These are phyloP conservation scores for Amblyjoppa proteus DNA, from an alignment of 2,888 invertebrate species.

Conservation along the genomic window DNA sequence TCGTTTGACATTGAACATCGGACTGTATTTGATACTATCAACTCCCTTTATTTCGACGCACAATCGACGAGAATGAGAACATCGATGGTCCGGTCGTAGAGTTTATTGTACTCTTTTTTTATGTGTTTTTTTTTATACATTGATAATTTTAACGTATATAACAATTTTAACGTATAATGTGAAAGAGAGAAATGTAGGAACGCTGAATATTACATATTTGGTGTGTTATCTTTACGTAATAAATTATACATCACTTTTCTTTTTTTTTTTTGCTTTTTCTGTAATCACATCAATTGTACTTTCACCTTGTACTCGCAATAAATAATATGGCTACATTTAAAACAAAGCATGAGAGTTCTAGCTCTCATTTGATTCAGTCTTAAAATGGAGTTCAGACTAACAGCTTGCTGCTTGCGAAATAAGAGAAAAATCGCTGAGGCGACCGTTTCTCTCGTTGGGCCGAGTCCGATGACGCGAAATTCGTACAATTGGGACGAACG, in stretches of 20 bases:
- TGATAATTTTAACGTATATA: slow-evolving; percentile 8
- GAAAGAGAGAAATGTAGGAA: slow-evolving; percentile 41
- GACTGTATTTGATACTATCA: slow-evolving; percentile 37
- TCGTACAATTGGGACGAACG: slow-evolving; percentile 72
- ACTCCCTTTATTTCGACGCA: slow-evolving; percentile 8
- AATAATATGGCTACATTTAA: slow-evolving; percentile 27
- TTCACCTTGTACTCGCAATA: not conserved
- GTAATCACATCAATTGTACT: slow-evolving; percentile 13
- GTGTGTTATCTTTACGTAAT: slow-evolving; percentile 37
- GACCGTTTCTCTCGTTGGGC: not conserved
- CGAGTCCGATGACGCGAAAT: slow-evolving; percentile 2
- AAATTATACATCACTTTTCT: slow-evolving; percentile 36
- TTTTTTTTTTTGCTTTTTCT: slow-evolving; percentile 20
- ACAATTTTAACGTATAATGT: slow-evolving; percentile 22
- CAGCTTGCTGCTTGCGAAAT: not conserved
- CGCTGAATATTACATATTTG: slow-evolving; percentile 27
- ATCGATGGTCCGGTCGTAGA: slow-evolving; percentile 23
- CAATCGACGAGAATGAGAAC: not conserved
- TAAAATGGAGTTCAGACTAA: slow-evolving; percentile 10
- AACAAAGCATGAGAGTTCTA: not conserved
- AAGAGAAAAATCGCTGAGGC: not conserved
- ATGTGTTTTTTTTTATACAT: slow-evolving; percentile 26
- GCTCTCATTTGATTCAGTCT: slow-evolving; percentile 48
- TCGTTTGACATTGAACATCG: slow-evolving; percentile 29
- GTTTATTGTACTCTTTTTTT: slow-evolving; percentile 35